Evolutionary conservation across 2,797 vertebrate species (phyloP).

Genomic region (Poeciliopsis gracilis): DNA sequence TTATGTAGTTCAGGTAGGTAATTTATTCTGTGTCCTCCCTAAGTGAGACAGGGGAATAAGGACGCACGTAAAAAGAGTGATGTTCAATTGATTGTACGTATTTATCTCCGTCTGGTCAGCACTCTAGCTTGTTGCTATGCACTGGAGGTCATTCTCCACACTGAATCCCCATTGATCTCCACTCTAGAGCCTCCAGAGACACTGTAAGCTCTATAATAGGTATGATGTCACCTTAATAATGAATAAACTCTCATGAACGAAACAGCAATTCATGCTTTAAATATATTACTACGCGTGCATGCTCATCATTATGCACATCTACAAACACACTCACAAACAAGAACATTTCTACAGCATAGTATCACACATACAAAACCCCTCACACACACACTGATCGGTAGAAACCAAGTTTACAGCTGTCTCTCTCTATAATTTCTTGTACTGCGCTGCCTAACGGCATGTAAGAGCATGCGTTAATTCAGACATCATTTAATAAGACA

Average conservation of each 20-base stretch:
- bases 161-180: constrained; percentile 79
- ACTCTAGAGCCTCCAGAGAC: constrained; percentile 72
- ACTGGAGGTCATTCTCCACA: constrained; percentile 77
- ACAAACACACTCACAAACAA: constrained; percentile 24
- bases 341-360: constrained; percentile 30
- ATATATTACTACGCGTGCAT: constrained; percentile 31
- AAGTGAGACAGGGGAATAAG: constrained; percentile 55
- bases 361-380: constrained; percentile 4
- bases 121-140: constrained; percentile 71
- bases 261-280: constrained; percentile 46
- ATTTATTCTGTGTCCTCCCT: constrained; percentile 73
- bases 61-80: constrained; percentile 43
- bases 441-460: constrained; percentile 73
- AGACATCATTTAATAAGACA: constrained; percentile 86
- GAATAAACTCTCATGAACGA: constrained; percentile 57
- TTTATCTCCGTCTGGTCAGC: constrained; percentile 71
- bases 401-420: constrained; percentile 76
- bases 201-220: constrained; percentile 64
- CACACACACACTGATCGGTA: constrained; percentile 69
- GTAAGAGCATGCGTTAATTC: constrained; percentile 82
- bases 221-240: constrained; percentile 62
- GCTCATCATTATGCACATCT: constrained; percentile 39
- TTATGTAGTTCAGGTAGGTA: constrained; percentile 69
- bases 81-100: constrained; percentile 73
- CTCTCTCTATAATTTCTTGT: constrained; percentile 80